Evolutionary conservation across 2,113 vertebrate species (phyloP).

Genomic region (Synodontis membranacea): DNA sequence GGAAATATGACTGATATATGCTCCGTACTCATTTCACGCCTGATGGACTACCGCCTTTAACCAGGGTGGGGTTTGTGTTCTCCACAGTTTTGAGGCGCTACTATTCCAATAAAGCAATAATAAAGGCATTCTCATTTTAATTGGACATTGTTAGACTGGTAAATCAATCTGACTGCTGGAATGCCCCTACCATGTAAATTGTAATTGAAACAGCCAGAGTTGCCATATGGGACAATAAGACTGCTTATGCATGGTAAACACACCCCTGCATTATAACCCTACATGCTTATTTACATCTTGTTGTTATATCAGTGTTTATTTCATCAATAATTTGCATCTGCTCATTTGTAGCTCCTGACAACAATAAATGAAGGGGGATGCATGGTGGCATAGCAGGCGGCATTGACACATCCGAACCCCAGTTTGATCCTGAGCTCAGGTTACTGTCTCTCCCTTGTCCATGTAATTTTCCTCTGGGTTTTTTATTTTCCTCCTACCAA

Average conservation of each 20-base stretch:
- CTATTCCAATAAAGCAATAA: constrained; percentile 74
- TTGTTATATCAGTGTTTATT: constrained; percentile 5
- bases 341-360: background rate
- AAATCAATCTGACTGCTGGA: constrained; percentile 71
- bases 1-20: constrained; percentile 72
- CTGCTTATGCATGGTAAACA: constrained; percentile 40
- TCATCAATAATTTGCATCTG: constrained; percentile 5
- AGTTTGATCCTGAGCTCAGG: background rate
- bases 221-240: constrained; percentile 43
- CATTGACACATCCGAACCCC: background rate
- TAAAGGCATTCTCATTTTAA: constrained; percentile 75
- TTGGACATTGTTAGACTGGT: constrained; percentile 78
- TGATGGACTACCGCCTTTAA: constrained; percentile 73
- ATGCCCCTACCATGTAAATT: constrained; percentile 73
- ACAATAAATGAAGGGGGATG: background rate
- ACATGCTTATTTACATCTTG: constrained; percentile 28
- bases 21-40: constrained; percentile 77
- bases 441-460: background rate
- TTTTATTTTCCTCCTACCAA: background rate
- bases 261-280: constrained; percentile 25
- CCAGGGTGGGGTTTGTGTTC: constrained; percentile 60
- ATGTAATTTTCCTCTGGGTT: background rate
- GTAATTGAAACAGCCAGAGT: constrained; percentile 72
- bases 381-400: background rate
- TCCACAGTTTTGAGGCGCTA: constrained; percentile 52